These are phyloP conservation scores for Hycleus phaleratus DNA, from an alignment of 1,140 invertebrate species.

Conservation along the genomic window DNA sequence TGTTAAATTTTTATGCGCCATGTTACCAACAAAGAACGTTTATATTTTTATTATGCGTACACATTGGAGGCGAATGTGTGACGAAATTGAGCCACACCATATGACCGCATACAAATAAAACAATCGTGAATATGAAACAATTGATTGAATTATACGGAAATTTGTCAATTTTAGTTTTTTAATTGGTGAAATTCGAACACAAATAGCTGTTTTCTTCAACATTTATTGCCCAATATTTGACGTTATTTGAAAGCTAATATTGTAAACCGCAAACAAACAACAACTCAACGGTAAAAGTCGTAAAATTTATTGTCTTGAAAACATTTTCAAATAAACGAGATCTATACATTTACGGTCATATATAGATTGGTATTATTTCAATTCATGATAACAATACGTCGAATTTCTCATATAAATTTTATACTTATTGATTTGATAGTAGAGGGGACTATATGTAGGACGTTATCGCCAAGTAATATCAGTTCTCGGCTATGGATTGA, in stretches of 20 bases:
- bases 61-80: too few relatives aligned
- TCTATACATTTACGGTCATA: slow-evolving; percentile 3
- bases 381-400: not conserved
- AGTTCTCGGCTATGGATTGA: slow-evolving; percentile 16
- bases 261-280: not conserved
- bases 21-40: too few relatives aligned
- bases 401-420: slow-evolving; percentile 6
- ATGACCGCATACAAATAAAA: too few relatives aligned
- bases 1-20: too few relatives aligned
- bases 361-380: slow-evolving; percentile 6
- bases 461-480: slow-evolving; percentile 24
- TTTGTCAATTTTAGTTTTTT: too few relatives aligned
- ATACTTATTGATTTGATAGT: slow-evolving; percentile 13
- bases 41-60: too few relatives aligned
- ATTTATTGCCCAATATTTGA: too few relatives aligned
- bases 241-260: not conserved
- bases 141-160: too few relatives aligned
- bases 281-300: slow-evolving; percentile 1
- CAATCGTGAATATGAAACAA: too few relatives aligned
- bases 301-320: slow-evolving; percentile 10
- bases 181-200: too few relatives aligned
- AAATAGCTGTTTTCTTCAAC: too few relatives aligned
- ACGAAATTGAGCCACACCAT: too few relatives aligned
- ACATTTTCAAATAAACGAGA: slow-evolving; percentile 8
- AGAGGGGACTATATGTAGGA: slow-evolving; percentile 6